Percentiles rank a stretch among this genome's conserved stretches.
Conservation (phyloP, 2,113 vertebrate genomes). For the Perccottus glenii region DNA sequence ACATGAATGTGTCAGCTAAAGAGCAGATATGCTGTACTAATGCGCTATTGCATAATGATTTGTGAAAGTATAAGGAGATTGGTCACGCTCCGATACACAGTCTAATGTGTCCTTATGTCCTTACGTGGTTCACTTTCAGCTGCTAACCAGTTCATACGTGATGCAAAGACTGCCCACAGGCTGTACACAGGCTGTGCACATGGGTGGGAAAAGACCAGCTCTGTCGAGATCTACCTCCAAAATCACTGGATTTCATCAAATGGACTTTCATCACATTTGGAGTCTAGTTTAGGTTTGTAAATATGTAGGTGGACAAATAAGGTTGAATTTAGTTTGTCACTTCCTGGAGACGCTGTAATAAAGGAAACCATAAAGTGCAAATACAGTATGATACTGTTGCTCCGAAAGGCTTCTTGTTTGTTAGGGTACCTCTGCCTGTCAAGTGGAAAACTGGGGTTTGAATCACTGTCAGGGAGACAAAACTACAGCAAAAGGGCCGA, state of each 20-base stretch:
- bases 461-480: too few relatives aligned
- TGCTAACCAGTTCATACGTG: not conserved
- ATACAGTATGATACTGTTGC: too few relatives aligned
- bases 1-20: slow-evolving; percentile 25
- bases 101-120: slow-evolving; percentile 21
- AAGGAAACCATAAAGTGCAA: too few relatives aligned
- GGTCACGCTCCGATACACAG: slow-evolving; percentile 23
- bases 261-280: not conserved
- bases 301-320: not conserved
- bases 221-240: not conserved
- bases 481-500: too few relatives aligned
- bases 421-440: too few relatives aligned
- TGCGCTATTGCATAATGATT: slow-evolving; percentile 49
- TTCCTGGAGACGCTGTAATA: too few relatives aligned
- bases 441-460: too few relatives aligned
- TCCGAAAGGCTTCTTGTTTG: too few relatives aligned
- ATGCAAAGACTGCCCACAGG: not conserved
- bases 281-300: not conserved
- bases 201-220: not conserved
- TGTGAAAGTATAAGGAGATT: slow-evolving; percentile 36
- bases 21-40: slow-evolving; percentile 17
- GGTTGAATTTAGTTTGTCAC: too few relatives aligned
- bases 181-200: too few relatives aligned
- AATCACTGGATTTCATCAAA: not conserved
- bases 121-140: not conserved